These are phyloP conservation scores for Eupithecia exiguata DNA, from an alignment of 2,888 invertebrate genomes.

Conservation along the genomic window DNA sequence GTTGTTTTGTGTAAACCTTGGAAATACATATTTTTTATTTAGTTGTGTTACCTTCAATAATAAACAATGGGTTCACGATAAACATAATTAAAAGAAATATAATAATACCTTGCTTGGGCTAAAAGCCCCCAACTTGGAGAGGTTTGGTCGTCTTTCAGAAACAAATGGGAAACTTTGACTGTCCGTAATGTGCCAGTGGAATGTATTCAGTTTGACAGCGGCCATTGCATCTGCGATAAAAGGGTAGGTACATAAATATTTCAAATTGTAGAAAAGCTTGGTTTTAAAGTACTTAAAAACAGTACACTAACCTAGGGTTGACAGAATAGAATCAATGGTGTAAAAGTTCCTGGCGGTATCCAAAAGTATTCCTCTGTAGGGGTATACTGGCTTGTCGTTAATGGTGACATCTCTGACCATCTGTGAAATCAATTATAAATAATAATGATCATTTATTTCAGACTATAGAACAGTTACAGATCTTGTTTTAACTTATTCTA, in stretches of 20 bases:
- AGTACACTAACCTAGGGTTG: slow-evolving; percentile 85
- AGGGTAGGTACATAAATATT: background rate
- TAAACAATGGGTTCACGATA: background rate
- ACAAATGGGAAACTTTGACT: slow-evolving; percentile 97
- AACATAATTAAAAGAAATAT: background rate
- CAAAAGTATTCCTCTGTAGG: slow-evolving; percentile 93
- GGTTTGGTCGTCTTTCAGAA: slow-evolving; percentile 87
- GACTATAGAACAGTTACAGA: too few relatives aligned
- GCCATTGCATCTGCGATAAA: slow-evolving; percentile 90
- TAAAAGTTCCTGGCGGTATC: slow-evolving; percentile 96
- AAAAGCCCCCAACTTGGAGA: slow-evolving; percentile 91
- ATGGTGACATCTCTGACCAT: slow-evolving; percentile 86
- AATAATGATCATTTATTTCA: too few relatives aligned
- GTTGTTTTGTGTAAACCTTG: slow-evolving; percentile 82
- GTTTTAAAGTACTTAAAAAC: background rate
- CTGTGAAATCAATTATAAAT: slow-evolving; percentile 53
- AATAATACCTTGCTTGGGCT: slow-evolving; percentile 85
- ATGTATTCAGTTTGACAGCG: slow-evolving; percentile 94
- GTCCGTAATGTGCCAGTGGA: slow-evolving; percentile 98
- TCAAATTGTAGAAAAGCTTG: background rate
- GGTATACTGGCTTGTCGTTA: slow-evolving; percentile 91
- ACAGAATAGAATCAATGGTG: slow-evolving; percentile 87
- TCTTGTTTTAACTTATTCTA: too few relatives aligned
- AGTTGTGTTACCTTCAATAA: background rate
- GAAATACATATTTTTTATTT: background rate